These are phyloP conservation scores for Suncus etruscus DNA, from an alignment of 2,113 vertebrate species.

Conservation along the genomic window DNA sequence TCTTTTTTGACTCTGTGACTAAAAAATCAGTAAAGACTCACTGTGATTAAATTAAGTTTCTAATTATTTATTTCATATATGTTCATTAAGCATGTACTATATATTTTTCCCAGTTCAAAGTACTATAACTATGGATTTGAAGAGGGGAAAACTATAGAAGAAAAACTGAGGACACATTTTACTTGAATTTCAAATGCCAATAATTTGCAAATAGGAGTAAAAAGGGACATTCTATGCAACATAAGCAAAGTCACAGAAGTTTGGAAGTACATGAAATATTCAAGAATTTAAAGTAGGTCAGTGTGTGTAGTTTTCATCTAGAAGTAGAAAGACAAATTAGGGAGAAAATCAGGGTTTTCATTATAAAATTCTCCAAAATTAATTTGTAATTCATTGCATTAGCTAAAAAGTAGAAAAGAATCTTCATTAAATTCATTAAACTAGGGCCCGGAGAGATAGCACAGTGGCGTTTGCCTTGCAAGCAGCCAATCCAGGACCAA, in stretches of 20 bases:
- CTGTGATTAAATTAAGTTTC: not conserved
- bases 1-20: not conserved
- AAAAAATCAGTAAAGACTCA: not conserved
- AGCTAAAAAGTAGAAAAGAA: not conserved
- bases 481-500: no score
- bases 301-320: not conserved
- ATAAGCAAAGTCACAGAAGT: slow-evolving; percentile 11
- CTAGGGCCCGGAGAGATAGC: no score
- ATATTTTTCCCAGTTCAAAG: not conserved
- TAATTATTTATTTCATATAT: slow-evolving; percentile 26
- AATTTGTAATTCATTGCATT: not conserved
- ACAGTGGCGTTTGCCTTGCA: no score
- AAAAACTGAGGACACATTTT: slow-evolving; percentile 28
- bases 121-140: not conserved
- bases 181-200: not conserved
- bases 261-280: slow-evolving; percentile 29
- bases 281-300: slow-evolving; percentile 61
- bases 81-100: slow-evolving; percentile 17
- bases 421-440: not conserved
- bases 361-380: not conserved
- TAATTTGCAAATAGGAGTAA: slow-evolving; percentile 42
- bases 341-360: not conserved
- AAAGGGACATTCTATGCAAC: slow-evolving; percentile 18
- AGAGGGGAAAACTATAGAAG: not conserved
- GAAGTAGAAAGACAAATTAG: not conserved